Conservation (phyloP, 1,140 invertebrate genomes). For the Eupeodes corollae region DNA sequence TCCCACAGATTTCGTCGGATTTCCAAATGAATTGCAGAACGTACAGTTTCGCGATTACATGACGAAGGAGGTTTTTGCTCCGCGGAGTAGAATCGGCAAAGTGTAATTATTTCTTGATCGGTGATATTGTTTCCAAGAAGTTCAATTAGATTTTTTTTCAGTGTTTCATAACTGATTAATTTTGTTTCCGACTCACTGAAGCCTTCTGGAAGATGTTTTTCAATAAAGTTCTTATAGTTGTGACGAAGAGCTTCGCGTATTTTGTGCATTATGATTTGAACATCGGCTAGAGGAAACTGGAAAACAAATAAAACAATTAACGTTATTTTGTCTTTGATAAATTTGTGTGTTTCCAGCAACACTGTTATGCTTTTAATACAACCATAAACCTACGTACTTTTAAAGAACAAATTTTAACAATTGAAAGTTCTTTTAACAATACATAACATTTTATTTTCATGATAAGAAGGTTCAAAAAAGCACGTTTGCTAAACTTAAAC, state of each 20-base stretch:
- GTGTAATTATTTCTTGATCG: slow-evolving; percentile 66
- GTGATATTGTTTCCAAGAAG: slow-evolving; percentile 52
- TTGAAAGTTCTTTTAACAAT: too few species aligned
- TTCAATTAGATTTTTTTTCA: slow-evolving; percentile 46
- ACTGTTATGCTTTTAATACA: too few species aligned
- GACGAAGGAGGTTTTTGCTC: slow-evolving; percentile 39
- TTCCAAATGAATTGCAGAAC: slow-evolving; percentile 53
- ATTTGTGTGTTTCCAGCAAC: too few species aligned
- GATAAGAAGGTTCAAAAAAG: too few species aligned
- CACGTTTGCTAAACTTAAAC: too few species aligned
- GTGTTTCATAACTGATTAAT: slow-evolving; percentile 38
- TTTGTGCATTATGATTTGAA: slow-evolving; percentile 56
- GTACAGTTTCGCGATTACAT: slow-evolving; percentile 37
- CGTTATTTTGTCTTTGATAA: too few species aligned
- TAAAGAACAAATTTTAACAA: too few species aligned
- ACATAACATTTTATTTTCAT: too few species aligned
- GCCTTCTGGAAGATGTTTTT: slow-evolving; percentile 47
- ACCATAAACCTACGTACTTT: too few species aligned
- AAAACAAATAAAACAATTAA: slow-evolving; percentile 12
- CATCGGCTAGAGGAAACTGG: slow-evolving; percentile 60
- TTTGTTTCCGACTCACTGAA: slow-evolving; percentile 9
- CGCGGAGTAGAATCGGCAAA: slow-evolving; percentile 50
- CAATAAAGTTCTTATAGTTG: slow-evolving; percentile 61
- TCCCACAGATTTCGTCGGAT: slow-evolving; percentile 57
- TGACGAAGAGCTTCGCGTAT: slow-evolving; percentile 48